phyloP scores from a whole-genome alignment of 2,113 vertebrate species.

The Prochilodus magdalenae region DNA sequence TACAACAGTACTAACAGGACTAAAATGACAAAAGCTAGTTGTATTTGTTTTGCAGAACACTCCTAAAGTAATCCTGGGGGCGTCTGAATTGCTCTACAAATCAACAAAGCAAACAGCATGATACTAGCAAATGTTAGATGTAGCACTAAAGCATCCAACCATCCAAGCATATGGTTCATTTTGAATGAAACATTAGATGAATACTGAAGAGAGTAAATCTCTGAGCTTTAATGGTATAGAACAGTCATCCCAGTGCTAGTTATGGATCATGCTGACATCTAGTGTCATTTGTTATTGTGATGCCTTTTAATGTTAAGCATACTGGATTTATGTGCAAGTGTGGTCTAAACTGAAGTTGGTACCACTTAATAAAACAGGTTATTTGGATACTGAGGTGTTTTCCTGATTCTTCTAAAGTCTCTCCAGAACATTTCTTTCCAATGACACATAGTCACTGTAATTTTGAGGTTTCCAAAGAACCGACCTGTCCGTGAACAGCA shows the following conservation, averaged over 20 bases:
- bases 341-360: neutral
- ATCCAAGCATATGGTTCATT: slow-evolving; percentile 7
- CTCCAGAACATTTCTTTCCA: neutral
- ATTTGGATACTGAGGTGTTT: neutral
- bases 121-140: slow-evolving; percentile 16
- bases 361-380: neutral
- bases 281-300: neutral
- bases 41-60: slow-evolving; percentile 7
- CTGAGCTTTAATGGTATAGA: neutral
- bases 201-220: slow-evolving; percentile 1
- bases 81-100: neutral
- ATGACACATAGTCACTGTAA: neutral
- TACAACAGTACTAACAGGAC: slow-evolving; percentile 55
- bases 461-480: slow-evolving; percentile 1
- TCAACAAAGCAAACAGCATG: slow-evolving; percentile 9
- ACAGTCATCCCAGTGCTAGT: neutral
- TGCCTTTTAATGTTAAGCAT: neutral
- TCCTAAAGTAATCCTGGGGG: neutral
- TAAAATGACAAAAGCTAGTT: slow-evolving; percentile 31
- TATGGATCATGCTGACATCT: slow-evolving; percentile 5
- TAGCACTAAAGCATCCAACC: slow-evolving; percentile 11
- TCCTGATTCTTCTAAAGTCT: neutral
- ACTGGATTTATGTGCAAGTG: too few species aligned
- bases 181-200: slow-evolving; percentile 2
- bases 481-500: neutral